Conservation (phyloP, 2,888 invertebrate species). For the Agriopis marginaria region DNA sequence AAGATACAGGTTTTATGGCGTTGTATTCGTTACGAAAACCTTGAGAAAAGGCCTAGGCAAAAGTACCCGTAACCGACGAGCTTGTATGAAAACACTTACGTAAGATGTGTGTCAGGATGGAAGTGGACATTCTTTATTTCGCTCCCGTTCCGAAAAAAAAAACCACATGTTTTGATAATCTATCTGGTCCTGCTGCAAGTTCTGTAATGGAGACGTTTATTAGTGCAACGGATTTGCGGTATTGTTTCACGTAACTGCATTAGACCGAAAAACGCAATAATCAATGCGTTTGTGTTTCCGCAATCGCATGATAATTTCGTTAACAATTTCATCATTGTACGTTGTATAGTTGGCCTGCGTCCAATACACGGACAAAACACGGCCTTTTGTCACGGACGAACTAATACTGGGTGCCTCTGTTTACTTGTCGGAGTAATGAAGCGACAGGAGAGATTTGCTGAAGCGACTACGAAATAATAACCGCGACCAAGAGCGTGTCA, state of each 20-base stretch:
- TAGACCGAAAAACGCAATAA: slow-evolving; percentile 7
- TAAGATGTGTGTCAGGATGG: too few species aligned
- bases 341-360: slow-evolving; percentile 8
- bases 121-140: too few species aligned
- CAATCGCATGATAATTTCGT: slow-evolving; percentile 18
- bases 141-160: neutral
- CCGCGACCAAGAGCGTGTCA: neutral
- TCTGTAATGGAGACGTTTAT: too few species aligned
- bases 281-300: slow-evolving; percentile 3
- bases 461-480: neutral
- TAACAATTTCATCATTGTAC: slow-evolving; percentile 25
- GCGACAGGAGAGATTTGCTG: slow-evolving; percentile 7
- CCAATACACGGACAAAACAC: slow-evolving; percentile 10
- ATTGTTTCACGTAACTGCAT: neutral
- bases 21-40: too few species aligned
- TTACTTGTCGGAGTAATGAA: slow-evolving; percentile 17
- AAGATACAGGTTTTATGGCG: too few species aligned
- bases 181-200: too few species aligned
- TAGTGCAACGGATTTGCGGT: neutral
- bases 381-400: slow-evolving; percentile 20
- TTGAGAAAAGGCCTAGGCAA: too few species aligned
- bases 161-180: neutral
- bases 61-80: too few species aligned
- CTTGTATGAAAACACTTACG: too few species aligned
- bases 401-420: slow-evolving; percentile 10